Evolutionary conservation across 2,888 invertebrate species (phyloP), one percentile per base, ranked within the genome.

Genomic region (Drosophila kanekoi): DNA sequence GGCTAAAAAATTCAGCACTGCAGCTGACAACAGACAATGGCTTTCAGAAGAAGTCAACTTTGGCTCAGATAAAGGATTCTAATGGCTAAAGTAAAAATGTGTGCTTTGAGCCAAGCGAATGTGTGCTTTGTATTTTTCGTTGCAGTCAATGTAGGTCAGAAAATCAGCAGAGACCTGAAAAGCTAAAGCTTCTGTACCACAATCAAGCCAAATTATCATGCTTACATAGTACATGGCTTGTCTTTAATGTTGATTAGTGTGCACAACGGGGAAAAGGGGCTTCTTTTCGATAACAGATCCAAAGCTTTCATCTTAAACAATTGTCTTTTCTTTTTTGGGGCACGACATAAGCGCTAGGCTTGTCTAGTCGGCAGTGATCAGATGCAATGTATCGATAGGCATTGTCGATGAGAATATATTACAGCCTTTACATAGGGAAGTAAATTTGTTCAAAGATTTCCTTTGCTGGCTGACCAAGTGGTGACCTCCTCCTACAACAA

Each of bases 21-120:
- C 35, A 48, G 20, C 16, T 54, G 45, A 32, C 28, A 40, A 44
- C 41, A 56, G 35, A 28, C 33, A 61, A 56, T 41, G 23, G 23
- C 20, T 33, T 16, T 5, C 20, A 18, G 9, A 32, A 37, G 16
- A 28, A 41, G 33, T 41, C 16, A n/a, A 11, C 48, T 32, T 16
- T 32, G 45, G 32, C 10, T 2, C 32, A 18, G 44, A 57, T 20
- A 51, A 45, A 32, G 9, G 20, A 58, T 32, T 38, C 51, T 51
- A 14, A 45, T 40, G 8, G 35, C 8, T 28, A 38, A 33, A 35
- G 23, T 18, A 43, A 38, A 63, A 41, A 28, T 47, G 38, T 65
- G 28, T 51, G 45, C 23, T 33, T 48, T 52, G 20, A 10, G 18
- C 14, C 16, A 32, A 48, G 14, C 47, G 38, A 35, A 40, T 23